Percentiles rank a stretch among this genome's conserved stretches.
These are phyloP conservation scores for Shargacucullia verbasci DNA, from an alignment of 2,888 invertebrate species.

Conservation along the genomic window DNA sequence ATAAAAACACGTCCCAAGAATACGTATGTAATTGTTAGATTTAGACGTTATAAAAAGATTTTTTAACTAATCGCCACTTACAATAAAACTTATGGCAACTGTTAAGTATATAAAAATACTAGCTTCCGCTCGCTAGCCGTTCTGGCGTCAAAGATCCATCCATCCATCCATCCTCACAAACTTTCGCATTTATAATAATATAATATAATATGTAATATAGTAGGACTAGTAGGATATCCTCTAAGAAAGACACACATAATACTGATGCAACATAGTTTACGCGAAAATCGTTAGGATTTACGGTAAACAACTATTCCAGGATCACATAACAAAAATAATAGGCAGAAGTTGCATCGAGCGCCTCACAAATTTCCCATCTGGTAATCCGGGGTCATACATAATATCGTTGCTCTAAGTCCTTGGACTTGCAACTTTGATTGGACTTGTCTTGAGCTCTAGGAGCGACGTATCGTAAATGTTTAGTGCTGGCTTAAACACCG, in stretches of 20 bases:
- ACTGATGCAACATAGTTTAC: constrained; percentile 6
- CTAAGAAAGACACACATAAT: too few relatives aligned
- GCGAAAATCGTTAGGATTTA: constrained; percentile 8
- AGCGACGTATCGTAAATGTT: constrained; percentile 67
- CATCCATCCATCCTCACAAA: too few relatives aligned
- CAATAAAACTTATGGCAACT: too few relatives aligned
- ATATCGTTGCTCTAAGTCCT: constrained; percentile 65
- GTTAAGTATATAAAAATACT: too few relatives aligned
- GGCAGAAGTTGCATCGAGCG: constrained; percentile 34
- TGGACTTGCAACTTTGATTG: constrained; percentile 75
- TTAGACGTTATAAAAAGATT: too few relatives aligned
- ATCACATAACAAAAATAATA: constrained; percentile 10
- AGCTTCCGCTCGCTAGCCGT: too few relatives aligned
- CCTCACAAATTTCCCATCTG: constrained; percentile 33
- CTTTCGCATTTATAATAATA: too few relatives aligned
- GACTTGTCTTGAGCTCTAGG: constrained; percentile 54
- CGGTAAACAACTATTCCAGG: not conserved
- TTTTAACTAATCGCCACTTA: too few relatives aligned
- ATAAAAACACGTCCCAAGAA: constrained; percentile 30
- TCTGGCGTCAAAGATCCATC: too few relatives aligned
- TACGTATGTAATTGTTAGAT: constrained; percentile 3
- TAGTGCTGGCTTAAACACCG: constrained; percentile 60
- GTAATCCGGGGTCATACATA: constrained; percentile 50
- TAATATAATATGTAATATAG: too few relatives aligned
- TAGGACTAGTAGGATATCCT: too few relatives aligned